A percentile compares a stretch with the other conserved stretches of the same genome.
Conservation (phyloP, 2,113 vertebrate species). For the Alces alces region DNA sequence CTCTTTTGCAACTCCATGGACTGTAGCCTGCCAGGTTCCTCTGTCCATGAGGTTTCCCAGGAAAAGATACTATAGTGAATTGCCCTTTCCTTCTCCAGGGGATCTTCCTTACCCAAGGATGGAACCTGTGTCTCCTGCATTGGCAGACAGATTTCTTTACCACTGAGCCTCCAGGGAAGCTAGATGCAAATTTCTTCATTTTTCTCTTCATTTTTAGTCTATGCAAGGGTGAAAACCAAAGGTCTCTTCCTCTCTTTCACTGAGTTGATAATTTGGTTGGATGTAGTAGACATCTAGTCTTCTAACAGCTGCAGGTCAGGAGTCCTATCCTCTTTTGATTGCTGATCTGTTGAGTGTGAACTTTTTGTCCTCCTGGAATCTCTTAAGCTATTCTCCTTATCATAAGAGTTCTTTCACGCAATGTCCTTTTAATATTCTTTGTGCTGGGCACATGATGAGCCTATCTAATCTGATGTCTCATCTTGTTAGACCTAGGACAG, state of each 20-base stretch:
- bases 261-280: neutral
- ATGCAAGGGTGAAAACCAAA: neutral
- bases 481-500: neutral
- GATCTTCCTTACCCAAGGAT: neutral
- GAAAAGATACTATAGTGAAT: neutral
- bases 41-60: neutral
- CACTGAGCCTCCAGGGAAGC: neutral
- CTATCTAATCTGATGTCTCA: neutral
- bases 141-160: neutral
- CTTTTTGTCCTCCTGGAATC: neutral
- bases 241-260: neutral
- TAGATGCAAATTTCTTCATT: neutral
- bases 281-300: neutral
- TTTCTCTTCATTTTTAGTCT: neutral
- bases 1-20: neutral
- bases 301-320: neutral
- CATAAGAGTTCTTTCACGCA: neutral
- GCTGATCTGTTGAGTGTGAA: neutral
- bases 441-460: neutral
- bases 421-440: neutral
- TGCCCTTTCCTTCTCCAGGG: neutral
- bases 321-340: neutral
- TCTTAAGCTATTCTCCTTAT: neutral
- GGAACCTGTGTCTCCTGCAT: neutral
- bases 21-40: neutral